Base-by-base conservation (phyloP, 2,888 invertebrate species). In the Odontomyia ornata region DNA sequence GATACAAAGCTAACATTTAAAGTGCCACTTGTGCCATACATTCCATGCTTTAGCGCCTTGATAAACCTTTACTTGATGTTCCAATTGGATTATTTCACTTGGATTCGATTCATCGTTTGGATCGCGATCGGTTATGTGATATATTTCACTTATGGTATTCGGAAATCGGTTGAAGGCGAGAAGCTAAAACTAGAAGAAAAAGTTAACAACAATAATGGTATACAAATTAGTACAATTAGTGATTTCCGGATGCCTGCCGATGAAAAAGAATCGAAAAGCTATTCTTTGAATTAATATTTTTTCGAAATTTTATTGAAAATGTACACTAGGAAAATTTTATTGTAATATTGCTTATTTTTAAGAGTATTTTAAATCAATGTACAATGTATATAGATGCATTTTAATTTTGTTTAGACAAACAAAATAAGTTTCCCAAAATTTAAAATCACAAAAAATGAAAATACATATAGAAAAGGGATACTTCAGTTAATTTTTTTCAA, bases 41-140 rank as follows among this genome's bases (percentile, higher is more conserved):
- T 97, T 79, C 97, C 97, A 1, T 93, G 92, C 82, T 83, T 95
- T 5, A 96, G 96, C 86, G 91, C 96, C 60, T 90, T 95, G 80
- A 92, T 95, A 83, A 98, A 98, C 87, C 87, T 96, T 73, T 96
- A 96, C 86, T 88, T 98, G 75, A 97, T 97, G 97, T 90, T 95
- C 82, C 94, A 96, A 87, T 88, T 98, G 79, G 94, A 95, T 84
- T 82, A 89, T 71, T 90, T 91, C 82, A 97, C 97, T 1, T 97
- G 97, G 97, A 90, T 96, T 77, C 89, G 97, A 82, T 97, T 97
- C 87, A 88, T 90, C 75, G 89, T 94, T 18, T 98, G 97, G 97
- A 89, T 98, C 81, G 83, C 89, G 7, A 87, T 96, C 78, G 97
- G 97, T 90, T 93, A 95, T 83, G 82, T 91, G 1, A 95, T 97